Evolutionary conservation across 2,113 vertebrate genomes (phyloP).

Genomic region (Leuciscus idus): DNA sequence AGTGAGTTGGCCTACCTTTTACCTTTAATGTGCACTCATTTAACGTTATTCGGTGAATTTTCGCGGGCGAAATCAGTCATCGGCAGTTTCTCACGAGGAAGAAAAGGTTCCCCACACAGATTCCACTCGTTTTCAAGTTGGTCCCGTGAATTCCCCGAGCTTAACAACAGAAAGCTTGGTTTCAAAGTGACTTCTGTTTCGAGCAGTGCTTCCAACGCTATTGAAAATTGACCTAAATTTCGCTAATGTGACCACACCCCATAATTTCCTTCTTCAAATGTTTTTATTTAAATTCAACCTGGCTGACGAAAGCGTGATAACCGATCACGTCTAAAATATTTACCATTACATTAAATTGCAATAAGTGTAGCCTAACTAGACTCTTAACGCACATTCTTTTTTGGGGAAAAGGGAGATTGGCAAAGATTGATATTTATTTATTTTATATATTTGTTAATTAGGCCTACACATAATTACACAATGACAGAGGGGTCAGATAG

Average conservation of each 20-base stretch:
- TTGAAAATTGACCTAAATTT: too few relatives aligned
- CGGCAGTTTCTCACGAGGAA: neutral
- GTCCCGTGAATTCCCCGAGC: neutral
- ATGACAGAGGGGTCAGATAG: too few relatives aligned
- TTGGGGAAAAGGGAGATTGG: neutral
- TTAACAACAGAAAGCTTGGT: neutral
- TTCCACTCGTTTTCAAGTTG: neutral
- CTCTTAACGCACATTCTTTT: neutral
- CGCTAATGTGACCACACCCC: too few relatives aligned
- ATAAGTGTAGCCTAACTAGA: neutral
- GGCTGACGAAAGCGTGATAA: too few relatives aligned
- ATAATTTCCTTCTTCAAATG: too few relatives aligned
- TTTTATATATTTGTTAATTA: too few relatives aligned
- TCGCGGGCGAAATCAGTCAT: neutral
- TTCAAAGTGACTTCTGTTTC: neutral
- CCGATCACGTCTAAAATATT: too few relatives aligned
- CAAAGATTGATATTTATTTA: too few relatives aligned
- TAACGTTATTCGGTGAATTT: neutral
- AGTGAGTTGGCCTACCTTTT: too few relatives aligned
- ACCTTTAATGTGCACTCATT: neutral
- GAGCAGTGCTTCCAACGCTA: neutral
- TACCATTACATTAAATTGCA: neutral
- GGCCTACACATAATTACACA: too few relatives aligned
- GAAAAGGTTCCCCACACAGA: neutral
- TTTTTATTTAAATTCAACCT: too few relatives aligned